These are phyloP conservation scores for Lepidurus arcticus DNA, from an alignment of 1,140 invertebrate genomes.

Conservation along the genomic window DNA sequence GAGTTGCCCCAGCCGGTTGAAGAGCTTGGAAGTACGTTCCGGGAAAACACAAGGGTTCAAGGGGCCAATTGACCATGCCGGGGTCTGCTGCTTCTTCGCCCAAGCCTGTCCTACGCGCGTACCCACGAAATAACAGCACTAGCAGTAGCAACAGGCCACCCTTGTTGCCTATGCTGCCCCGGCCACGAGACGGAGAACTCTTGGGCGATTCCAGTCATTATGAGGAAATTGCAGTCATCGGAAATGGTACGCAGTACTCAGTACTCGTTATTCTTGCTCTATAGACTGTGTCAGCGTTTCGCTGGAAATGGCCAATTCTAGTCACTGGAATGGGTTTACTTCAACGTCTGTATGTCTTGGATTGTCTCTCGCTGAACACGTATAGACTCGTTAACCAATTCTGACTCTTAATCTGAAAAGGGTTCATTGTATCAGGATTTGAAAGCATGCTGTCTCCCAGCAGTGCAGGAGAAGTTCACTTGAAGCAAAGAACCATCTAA, in stretches of 20 bases:
- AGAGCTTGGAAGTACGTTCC: not conserved
- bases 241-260: conserved; percentile 25
- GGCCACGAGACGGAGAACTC: not conserved
- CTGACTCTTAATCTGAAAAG: no score
- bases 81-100: conserved; percentile 21
- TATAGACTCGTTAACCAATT: no score
- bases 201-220: conserved; percentile 34
- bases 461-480: no score
- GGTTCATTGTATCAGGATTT: no score
- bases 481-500: no score
- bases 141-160: not conserved
- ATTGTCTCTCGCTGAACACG: no score
- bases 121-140: not conserved
- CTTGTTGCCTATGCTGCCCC: not conserved
- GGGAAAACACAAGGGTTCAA: not conserved
- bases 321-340: no score
- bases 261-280: no score
- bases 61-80: conserved; percentile 10
- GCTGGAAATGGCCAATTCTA: no score
- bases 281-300: not conserved
- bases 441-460: no score
- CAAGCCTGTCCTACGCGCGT: not conserved
- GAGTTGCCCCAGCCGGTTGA: not conserved
- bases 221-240: conserved; percentile 34
- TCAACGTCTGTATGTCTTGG: no score